Base-by-base conservation (phyloP, 2,888 invertebrate genomes). In the Luffia ferchaultella region DNA sequence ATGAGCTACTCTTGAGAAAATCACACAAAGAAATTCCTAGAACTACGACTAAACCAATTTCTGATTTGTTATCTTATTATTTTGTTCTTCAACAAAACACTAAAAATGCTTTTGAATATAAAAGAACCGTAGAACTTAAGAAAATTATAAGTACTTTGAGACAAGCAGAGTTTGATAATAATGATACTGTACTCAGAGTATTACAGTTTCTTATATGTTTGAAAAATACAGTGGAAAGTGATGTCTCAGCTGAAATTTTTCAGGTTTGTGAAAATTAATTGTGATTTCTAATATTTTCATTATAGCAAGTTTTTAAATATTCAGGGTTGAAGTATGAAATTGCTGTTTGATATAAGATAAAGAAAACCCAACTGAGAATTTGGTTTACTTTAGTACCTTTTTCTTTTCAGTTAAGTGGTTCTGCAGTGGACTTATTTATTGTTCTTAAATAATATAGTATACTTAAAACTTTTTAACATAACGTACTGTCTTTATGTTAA, bases 1-100 rank as follows among this genome's bases (percentile, higher is more conserved):
- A 74, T 52, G 83, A 80, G 59, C 72, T 84, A 18, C 73, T 85
- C 54, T 60, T 85, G 40, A 78, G 75, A 56, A 80, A 76, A 58
- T 65, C 73, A 9, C 46, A 60, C 1, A 60, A 65, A 55, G 67
- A 68, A 42, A 54, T 72, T 30, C 60, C 68, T 1, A 55, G 54
- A 1, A 53, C 55, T 3, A 61, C 59, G 41, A 63, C 64, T 41
- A 75, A 79, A 51, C 82, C 84, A 0, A 61, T 75, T 16, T 60
- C 67, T 15, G 78, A 78, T 50, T 60, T 85, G 50, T 56, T 82
- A 20, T 67, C 78, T 0, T 69, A 72, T 60, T 75, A 74, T 55
- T 75, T 75, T 51, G 60, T 70, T 3, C 62, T 62, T 48, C 70
- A 73, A 54, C 69, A 65, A 58, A 72, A 65, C 55, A 64, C 67